Evolutionary conservation across 2,797 vertebrate species (phyloP), one percentile per base, ranked within the genome.

Genomic region (Bradypodion ventrale): DNA sequence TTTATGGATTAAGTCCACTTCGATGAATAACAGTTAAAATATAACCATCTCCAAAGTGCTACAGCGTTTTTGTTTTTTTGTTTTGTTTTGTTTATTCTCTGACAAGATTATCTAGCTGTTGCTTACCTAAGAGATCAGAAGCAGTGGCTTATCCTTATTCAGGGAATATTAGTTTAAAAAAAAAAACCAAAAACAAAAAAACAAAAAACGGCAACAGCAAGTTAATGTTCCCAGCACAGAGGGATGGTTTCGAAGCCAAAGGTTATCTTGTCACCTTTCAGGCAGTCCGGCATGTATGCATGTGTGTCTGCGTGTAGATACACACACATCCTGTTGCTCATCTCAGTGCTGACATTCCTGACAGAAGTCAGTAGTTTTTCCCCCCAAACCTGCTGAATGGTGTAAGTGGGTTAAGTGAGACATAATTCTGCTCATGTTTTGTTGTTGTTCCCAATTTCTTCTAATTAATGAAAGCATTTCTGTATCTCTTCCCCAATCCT

Each of bases 351-450:
- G 44, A 83, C 12, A 49, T 59, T 59, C 35, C 60, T 23, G 82
- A 9, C 82, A 70, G 37, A 66, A 84, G 23, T 79, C 7, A 9
- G n/a, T 40, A 23, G 83, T 77, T 87, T 59, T 82, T 46, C 75
- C 77, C 35, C 79, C 78, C 90, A 60, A 87, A 93, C 85, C 87
- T 87, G 52, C 85, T 73, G 80, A 84, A 60, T 90, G 89, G 82
- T 29, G 73, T 85, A 27, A 69, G 83, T 76, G 89, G 85, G 89
- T 94, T 92, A 92, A 92, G 89, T 2, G 68, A 90, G 82, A 56
- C 76, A 93, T 93, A 94, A 94, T 93, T 92, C 92, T 90, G 85
- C 89, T 94, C 91, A 91, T 89, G 87, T 94, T 91, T 87, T 93
- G 75, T 68, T 91, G 78, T 80, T 87, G 90, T 92, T 93, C 94